Conservation (phyloP, 1,140 invertebrate genomes). For the Antheraea pernyi region DNA sequence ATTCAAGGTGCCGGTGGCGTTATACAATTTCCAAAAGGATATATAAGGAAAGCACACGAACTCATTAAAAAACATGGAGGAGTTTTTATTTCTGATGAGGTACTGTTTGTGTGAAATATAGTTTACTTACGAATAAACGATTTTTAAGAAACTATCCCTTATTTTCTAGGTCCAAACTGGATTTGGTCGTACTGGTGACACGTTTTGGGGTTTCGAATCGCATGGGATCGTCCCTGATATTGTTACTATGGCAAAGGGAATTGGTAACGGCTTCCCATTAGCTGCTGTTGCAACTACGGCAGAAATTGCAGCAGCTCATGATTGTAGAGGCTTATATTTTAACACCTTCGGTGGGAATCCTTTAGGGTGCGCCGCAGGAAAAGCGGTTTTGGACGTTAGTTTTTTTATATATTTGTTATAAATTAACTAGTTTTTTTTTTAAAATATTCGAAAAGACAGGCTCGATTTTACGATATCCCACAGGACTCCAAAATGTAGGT, state of each 20-base stretch:
- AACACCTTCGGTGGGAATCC: slow-evolving; percentile 99
- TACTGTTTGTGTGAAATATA: background rate
- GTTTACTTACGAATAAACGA: too few species aligned
- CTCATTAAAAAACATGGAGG: slow-evolving; percentile 90
- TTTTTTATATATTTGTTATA: background rate
- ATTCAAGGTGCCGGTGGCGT: slow-evolving; percentile 92
- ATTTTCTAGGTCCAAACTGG: slow-evolving; percentile 92
- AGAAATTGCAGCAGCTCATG: slow-evolving; percentile 89
- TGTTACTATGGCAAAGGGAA: slow-evolving; percentile 93
- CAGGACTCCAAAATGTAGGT: too few species aligned
- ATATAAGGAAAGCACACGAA: slow-evolving; percentile 90
- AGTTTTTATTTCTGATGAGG: slow-evolving; percentile 89
- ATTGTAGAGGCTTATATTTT: slow-evolving; percentile 89
- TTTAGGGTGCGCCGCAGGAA: slow-evolving; percentile 91
- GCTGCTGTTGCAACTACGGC: slow-evolving; percentile 95
- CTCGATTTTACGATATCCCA: too few species aligned
- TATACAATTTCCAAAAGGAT: slow-evolving; percentile 95
- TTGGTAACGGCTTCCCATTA: slow-evolving; percentile 96
- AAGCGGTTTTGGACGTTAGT: slow-evolving; percentile 92
- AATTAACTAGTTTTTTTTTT: too few species aligned
- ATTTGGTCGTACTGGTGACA: slow-evolving; percentile 95
- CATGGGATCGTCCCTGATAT: slow-evolving; percentile 96
- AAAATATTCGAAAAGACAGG: too few species aligned
- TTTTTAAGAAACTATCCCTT: background rate
- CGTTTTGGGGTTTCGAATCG: slow-evolving; percentile 96